Conservation (phyloP, 2,113 vertebrate species). For the Xerus inauris region DNA sequence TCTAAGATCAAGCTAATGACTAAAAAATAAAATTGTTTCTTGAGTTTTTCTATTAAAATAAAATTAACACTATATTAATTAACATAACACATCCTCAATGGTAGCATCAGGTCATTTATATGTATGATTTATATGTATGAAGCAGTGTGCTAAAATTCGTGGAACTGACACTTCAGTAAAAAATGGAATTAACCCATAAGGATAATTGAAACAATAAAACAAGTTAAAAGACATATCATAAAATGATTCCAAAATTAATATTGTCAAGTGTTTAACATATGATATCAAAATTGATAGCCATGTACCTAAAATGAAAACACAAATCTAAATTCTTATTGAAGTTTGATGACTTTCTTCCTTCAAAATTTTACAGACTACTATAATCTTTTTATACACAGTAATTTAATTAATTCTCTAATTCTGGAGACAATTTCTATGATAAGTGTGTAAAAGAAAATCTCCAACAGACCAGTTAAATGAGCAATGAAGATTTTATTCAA, state of each 20-base stretch:
- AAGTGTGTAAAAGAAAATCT: not conserved
- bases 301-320: slow-evolving; percentile 64
- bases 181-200: slow-evolving; percentile 69
- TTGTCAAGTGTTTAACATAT: slow-evolving; percentile 66
- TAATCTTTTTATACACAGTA: slow-evolving; percentile 28
- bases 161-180: slow-evolving; percentile 43
- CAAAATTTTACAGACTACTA: not conserved
- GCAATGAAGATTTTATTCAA: not conserved
- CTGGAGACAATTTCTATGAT: not conserved
- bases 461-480: not conserved
- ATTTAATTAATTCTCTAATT: not conserved
- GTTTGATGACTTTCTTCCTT: slow-evolving; percentile 43
- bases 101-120: slow-evolving; percentile 50
- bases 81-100: slow-evolving; percentile 68
- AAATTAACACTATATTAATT: slow-evolving; percentile 77
- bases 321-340: slow-evolving; percentile 65
- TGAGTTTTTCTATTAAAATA: slow-evolving; percentile 62
- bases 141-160: slow-evolving; percentile 56
- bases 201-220: slow-evolving; percentile 77
- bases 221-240: slow-evolving; percentile 72
- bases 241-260: slow-evolving; percentile 71
- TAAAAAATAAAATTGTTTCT: slow-evolving; percentile 55
- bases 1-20: slow-evolving; percentile 57
- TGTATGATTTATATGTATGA: slow-evolving; percentile 32
- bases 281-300: slow-evolving; percentile 53